Evolutionary conservation across 2,888 invertebrate genomes (phyloP).

Genomic region (Catocala nupta): DNA sequence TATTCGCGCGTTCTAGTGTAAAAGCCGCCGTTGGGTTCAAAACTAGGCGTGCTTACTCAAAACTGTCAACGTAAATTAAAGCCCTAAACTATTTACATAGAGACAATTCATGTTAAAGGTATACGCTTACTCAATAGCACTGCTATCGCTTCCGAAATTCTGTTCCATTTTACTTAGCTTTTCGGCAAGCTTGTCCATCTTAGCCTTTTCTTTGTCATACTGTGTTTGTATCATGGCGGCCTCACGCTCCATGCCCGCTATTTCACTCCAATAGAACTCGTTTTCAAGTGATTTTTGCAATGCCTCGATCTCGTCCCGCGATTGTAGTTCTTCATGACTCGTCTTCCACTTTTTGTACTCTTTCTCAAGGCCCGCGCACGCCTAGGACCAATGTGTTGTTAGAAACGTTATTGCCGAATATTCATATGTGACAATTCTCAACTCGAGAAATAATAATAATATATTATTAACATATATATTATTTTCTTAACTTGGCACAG

Average conservation of each 20-base stretch:
- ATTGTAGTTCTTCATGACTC: conserved; percentile 85
- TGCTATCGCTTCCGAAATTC: conserved; percentile 68
- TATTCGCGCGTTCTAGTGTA: too few relatives aligned
- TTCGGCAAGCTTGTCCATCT: conserved; percentile 70
- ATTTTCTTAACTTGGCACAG: too few relatives aligned
- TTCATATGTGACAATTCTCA: background rate
- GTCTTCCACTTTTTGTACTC: conserved; percentile 85
- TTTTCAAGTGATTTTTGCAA: conserved; percentile 82
- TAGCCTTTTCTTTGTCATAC: conserved; percentile 78
- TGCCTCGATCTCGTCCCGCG: conserved; percentile 83
- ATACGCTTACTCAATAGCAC: conserved; percentile 77
- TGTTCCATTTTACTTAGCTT: conserved; percentile 71
- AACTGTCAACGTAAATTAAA: background rate
- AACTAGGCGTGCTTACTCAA: too few relatives aligned
- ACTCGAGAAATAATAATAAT: too few relatives aligned
- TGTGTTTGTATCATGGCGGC: conserved; percentile 72
- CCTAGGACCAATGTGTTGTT: conserved; percentile 53
- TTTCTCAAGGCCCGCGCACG: conserved; percentile 72
- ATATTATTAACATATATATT: too few relatives aligned
- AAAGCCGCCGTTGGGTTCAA: too few relatives aligned
- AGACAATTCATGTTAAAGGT: too few relatives aligned
- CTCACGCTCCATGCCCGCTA: conserved; percentile 73
- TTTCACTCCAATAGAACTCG: conserved; percentile 87
- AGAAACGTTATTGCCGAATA: background rate
- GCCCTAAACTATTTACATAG: background rate